phyloP scores from a whole-genome alignment of 2,797 vertebrate species.

The Chaetophractus vellerosus region DNA sequence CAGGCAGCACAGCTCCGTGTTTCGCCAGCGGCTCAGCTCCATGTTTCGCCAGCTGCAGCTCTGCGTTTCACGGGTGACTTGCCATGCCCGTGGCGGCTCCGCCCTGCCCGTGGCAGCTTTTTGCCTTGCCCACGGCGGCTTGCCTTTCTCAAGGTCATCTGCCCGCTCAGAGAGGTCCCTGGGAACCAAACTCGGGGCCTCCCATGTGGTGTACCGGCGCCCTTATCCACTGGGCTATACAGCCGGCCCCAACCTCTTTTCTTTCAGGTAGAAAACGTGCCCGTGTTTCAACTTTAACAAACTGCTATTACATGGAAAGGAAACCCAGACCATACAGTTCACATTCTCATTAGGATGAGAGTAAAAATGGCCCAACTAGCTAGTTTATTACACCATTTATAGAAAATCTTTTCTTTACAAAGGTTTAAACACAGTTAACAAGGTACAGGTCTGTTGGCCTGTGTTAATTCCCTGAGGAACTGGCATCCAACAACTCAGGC shows the following conservation, averaged over 20 bases:
- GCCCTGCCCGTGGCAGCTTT: too few species aligned
- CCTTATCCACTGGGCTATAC: too few species aligned
- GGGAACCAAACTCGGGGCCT: too few species aligned
- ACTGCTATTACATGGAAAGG: constrained; percentile 28
- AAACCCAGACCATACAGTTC: constrained; percentile 21
- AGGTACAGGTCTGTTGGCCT: constrained; percentile 10
- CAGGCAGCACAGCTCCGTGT: too few species aligned
- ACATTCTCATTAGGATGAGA: constrained; percentile 33
- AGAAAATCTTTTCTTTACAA: constrained; percentile 59
- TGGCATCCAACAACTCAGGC: constrained; percentile 42
- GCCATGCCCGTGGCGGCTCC: too few species aligned
- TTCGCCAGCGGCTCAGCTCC: too few species aligned
- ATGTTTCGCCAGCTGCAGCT: too few species aligned
- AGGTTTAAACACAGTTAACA: constrained; percentile 49
- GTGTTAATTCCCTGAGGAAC: background rate
- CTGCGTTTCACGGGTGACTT: too few species aligned
- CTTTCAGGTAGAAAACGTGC: constrained; percentile 50
- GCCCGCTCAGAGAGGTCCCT: too few species aligned
- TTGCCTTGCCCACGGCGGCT: too few species aligned
- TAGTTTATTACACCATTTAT: background rate
- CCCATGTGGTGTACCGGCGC: too few species aligned
- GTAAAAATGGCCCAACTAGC: constrained; percentile 30
- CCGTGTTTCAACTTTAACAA: constrained; percentile 60
- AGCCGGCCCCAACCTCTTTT: constrained; percentile 54
- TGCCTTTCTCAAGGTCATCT: too few species aligned